phyloP scores from a whole-genome alignment of 2,797 vertebrate species.

The Falco columbarius region DNA sequence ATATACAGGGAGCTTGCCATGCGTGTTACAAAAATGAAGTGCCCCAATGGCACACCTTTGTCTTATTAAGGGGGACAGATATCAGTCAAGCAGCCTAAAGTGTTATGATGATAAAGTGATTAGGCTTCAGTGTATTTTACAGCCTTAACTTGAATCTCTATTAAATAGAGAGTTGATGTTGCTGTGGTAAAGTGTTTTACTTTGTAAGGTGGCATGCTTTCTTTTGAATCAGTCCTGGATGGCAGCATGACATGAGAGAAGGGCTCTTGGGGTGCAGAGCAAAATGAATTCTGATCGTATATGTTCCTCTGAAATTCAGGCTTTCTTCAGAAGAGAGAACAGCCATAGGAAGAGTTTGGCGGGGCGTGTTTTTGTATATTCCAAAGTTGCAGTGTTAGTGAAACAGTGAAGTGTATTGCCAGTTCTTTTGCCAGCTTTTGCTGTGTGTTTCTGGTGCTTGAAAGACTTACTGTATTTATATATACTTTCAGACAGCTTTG shows the following conservation, averaged over 20 bases:
- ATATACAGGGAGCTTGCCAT: background rate
- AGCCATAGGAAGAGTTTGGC: background rate
- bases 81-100: background rate
- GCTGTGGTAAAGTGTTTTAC: background rate
- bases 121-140: background rate
- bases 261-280: background rate
- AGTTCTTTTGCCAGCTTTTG: background rate
- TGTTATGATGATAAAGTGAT: background rate
- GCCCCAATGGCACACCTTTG: background rate
- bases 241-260: background rate
- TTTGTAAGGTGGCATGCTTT: background rate
- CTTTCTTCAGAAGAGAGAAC: background rate
- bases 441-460: background rate
- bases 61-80: background rate
- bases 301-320: background rate
- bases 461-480: background rate
- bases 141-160: background rate
- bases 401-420: fast-evolving
- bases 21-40: background rate
- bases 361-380: fast-evolving
- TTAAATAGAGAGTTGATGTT: background rate
- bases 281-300: background rate
- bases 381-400: background rate
- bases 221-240: background rate
- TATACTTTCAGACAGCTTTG: background rate